A percentile compares a stretch with the other conserved stretches of the same genome.
Conservation (phyloP, 37 sponge, comb jelly and placozoan genomes). For the Petrosia ficiformis region DNA sequence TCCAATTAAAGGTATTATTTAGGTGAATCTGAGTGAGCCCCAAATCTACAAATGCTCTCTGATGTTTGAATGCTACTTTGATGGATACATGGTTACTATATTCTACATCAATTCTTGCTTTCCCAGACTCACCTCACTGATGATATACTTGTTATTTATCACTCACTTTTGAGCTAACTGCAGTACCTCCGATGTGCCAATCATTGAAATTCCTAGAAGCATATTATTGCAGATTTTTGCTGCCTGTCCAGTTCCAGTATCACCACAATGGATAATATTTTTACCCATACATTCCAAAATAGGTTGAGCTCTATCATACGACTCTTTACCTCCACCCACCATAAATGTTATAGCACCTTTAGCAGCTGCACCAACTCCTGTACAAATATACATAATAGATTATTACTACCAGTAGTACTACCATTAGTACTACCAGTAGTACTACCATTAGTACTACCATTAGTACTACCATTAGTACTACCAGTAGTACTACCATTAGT, state of each 20-base stretch:
- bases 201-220: conserved; percentile 92
- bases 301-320: conserved; percentile 67
- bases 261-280: conserved; percentile 94
- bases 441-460: too few relatives aligned
- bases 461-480: too few relatives aligned
- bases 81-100: background rate
- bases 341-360: conserved; percentile 90
- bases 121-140: too few relatives aligned
- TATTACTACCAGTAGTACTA: too few relatives aligned
- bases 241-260: conserved; percentile 71
- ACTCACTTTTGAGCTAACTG: conserved; percentile 84
- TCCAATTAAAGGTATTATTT: too few relatives aligned
- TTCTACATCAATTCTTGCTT: background rate
- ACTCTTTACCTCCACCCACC: conserved; percentile 85
- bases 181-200: conserved; percentile 91
- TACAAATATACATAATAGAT: background rate
- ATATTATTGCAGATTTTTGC: conserved; percentile 98
- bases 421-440: too few relatives aligned
- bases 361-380: conserved; percentile 90
- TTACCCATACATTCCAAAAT: conserved; percentile 90
- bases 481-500: too few relatives aligned
- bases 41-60: too few relatives aligned
- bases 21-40: too few relatives aligned
- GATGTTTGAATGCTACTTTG: too few relatives aligned
- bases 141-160: background rate